These are phyloP conservation scores for Brachypterus glaber DNA, from an alignment of 2,888 invertebrate species.

Conservation along the genomic window DNA sequence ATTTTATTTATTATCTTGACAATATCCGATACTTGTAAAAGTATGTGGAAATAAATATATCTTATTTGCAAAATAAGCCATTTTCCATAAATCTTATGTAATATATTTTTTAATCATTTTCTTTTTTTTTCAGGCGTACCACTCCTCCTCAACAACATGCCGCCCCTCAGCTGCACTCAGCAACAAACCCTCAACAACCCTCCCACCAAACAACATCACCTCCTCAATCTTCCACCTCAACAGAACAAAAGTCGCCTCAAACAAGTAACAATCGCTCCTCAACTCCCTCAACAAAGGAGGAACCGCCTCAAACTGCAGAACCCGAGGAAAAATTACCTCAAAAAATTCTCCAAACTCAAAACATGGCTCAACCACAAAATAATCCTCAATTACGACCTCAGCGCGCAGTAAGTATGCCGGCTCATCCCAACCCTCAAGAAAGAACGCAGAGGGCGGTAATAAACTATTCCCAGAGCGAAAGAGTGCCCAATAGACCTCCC, in stretches of 20 bases:
- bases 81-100: too few species aligned
- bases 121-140: conserved; percentile 27
- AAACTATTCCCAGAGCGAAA: conserved; percentile 37
- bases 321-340: conserved; percentile 17
- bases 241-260: conserved; percentile 7
- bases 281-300: conserved; percentile 13
- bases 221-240: conserved; percentile 19
- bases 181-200: conserved; percentile 15
- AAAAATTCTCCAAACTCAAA: conserved; percentile 1
- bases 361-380: conserved; percentile 2
- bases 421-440: conserved; percentile 27
- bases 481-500: conserved; percentile 33
- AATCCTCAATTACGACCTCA: conserved; percentile 15
- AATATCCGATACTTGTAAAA: conserved; percentile 10
- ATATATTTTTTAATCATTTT: background rate
- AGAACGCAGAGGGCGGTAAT: conserved; percentile 22
- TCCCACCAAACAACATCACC: conserved; percentile 19
- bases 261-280: conserved; percentile 11
- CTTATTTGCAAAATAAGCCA: too few species aligned
- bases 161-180: conserved; percentile 14
- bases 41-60: too few species aligned
- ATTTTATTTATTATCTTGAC: background rate
- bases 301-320: conserved; percentile 13
- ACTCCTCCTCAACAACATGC: conserved; percentile 27
- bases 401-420: conserved; percentile 30